Conservation (phyloP, 1,140 invertebrate genomes). For the Forficula auricularia region DNA sequence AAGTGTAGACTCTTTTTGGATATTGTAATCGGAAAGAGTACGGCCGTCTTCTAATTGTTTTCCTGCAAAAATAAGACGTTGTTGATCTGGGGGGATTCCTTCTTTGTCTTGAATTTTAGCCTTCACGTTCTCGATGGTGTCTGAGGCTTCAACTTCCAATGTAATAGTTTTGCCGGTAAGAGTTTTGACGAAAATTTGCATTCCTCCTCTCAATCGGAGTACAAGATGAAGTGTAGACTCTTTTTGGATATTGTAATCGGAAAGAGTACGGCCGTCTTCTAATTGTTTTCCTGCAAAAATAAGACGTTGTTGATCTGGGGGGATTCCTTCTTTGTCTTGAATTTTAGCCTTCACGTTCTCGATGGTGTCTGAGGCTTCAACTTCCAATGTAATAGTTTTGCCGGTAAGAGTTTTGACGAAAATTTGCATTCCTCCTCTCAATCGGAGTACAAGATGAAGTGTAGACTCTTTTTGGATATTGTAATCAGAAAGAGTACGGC, state of each 20-base stretch:
- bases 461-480: slow-evolving; percentile 70
- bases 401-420: slow-evolving; percentile 51
- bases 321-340: slow-evolving; percentile 47
- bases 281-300: slow-evolving; percentile 45
- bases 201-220: slow-evolving; percentile 43
- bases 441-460: slow-evolving; percentile 50
- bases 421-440: slow-evolving; percentile 54
- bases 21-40: slow-evolving; percentile 46
- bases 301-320: slow-evolving; percentile 41
- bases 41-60: slow-evolving; percentile 51
- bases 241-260: slow-evolving; percentile 66
- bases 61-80: slow-evolving; percentile 44
- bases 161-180: slow-evolving; percentile 76
- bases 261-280: slow-evolving; percentile 43
- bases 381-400: slow-evolving; percentile 54
- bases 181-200: slow-evolving; percentile 71
- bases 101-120: slow-evolving; percentile 60
- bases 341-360: slow-evolving; percentile 64
- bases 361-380: slow-evolving; percentile 57
- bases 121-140: slow-evolving; percentile 61
- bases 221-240: slow-evolving; percentile 66
- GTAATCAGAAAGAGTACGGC: slow-evolving; percentile 50
- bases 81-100: slow-evolving; percentile 44
- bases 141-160: slow-evolving; percentile 54
- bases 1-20: slow-evolving; percentile 45